Conservation (phyloP, 1,140 invertebrate genomes). For the Helicoverpa zea region DNA sequence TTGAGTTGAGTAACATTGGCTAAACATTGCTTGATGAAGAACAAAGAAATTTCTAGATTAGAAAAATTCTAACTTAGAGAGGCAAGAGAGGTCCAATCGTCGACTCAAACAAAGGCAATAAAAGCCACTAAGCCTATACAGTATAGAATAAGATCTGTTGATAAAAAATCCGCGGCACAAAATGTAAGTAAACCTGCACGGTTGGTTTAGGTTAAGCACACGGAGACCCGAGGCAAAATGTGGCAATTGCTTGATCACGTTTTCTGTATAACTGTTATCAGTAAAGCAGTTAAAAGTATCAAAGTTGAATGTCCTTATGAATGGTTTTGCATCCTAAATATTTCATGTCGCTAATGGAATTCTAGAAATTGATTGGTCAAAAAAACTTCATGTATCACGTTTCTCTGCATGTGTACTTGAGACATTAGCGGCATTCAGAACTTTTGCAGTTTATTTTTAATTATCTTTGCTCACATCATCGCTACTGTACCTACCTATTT, state of each 20-base stretch:
- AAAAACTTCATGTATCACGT: no score
- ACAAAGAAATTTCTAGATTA: background rate
- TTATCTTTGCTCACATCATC: no score
- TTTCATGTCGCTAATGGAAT: no score
- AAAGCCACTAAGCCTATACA: background rate
- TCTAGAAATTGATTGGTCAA: no score
- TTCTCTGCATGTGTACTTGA: no score
- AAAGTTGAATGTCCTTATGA: conserved; percentile 26
- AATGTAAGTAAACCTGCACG: conserved; percentile 14
- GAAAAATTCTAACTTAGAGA: background rate
- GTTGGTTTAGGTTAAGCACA: conserved; percentile 21
- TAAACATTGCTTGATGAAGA: background rate
- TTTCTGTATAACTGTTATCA: conserved; percentile 29
- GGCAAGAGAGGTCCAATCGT: background rate
- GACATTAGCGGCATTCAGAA: no score
- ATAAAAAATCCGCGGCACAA: conserved; percentile 29
- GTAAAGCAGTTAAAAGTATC: conserved; percentile 17
- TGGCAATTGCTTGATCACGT: conserved; percentile 40
- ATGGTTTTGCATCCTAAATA: background rate
- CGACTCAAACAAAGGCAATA: conserved; percentile 14
- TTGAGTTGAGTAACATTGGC: no score
- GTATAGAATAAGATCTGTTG: conserved; percentile 18
- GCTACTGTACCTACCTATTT: no score
- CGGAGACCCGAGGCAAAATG: conserved; percentile 22
- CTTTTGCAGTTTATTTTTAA: no score